These are phyloP conservation scores for Clostera curtula DNA, from an alignment of 2,888 invertebrate genomes.

Conservation along the genomic window DNA sequence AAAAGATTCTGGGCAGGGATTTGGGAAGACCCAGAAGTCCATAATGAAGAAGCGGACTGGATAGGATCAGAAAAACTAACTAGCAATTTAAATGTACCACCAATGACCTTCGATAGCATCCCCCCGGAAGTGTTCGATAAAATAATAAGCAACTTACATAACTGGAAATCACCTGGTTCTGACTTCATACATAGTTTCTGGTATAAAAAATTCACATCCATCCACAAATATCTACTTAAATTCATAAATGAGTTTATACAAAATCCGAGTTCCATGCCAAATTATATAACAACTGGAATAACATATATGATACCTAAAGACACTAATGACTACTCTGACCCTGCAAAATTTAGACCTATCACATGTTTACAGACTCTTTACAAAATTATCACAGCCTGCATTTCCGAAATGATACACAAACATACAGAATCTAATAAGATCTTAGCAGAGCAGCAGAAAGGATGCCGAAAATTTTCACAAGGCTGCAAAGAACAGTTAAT, in stretches of 20 bases:
- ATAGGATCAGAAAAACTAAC: background rate
- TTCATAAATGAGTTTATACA: conserved; percentile 3
- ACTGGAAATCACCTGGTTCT: too few species aligned
- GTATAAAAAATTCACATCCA: conserved; percentile 3
- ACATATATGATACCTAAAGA: conserved; percentile 7
- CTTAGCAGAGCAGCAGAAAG: too few species aligned
- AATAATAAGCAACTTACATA: conserved; percentile 1
- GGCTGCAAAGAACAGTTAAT: conserved; percentile 10
- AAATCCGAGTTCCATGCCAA: background rate
- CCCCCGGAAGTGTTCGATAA: conserved; percentile 2
- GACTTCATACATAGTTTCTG: too few species aligned
- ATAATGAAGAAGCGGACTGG: conserved; percentile 5
- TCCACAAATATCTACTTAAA: conserved; percentile 2
- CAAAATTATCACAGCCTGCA: conserved; percentile 3
- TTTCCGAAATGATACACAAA: too few species aligned
- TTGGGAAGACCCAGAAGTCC: conserved; percentile 2
- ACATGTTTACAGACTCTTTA: conserved; percentile 2
- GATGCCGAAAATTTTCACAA: conserved; percentile 1
- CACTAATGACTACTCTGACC: too few species aligned
- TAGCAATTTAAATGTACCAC: background rate
- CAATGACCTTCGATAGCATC: conserved; percentile 1
- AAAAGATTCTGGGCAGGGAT: conserved; percentile 4
- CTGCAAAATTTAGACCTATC: conserved; percentile 4
- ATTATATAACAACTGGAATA: conserved; percentile 2
- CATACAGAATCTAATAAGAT: too few species aligned